Evolutionary conservation across 2,888 invertebrate species (phyloP), one percentile per base, ranked within the genome.

Genomic region (Acheta domesticus): DNA sequence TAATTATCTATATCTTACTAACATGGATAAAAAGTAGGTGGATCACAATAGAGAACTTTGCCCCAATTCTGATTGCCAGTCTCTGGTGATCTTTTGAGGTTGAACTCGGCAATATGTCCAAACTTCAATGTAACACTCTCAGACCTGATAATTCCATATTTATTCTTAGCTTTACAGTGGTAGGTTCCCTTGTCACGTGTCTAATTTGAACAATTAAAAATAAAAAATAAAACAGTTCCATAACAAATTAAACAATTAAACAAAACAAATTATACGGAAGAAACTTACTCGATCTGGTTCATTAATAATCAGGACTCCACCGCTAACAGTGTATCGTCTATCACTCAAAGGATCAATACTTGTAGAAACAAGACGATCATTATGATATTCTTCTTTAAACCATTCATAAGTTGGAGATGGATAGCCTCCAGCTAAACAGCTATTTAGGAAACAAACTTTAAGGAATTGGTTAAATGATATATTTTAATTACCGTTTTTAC

Each of bases 21-120:
- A 89, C 90, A 90, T 12, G 97, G 96, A 86, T 94, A 97, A 88
- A 95, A 94, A 83, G 94, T 94, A 0, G 98, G 98, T 19, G 97
- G 95, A 88, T 97, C 96, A 87, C 97, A 97, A 83, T 93, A 94
- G 83, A 97, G 91, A 0, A 95, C 93, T 89, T 96, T 97, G 62
- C 97, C 97, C 96, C 96, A 97, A 87, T 96, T 96, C 86, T 96
- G 94, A 84, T 94, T 93, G 12, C 96, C 96, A 82, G 90, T 90
- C 87, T 97, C 97, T 75, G 91, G 89, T 0, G 96, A 92, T 80
- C 97, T 90, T 85, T 95, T 94, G 82, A 95, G 90, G 87, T 96
- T 96, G 84, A 97, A 97, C 86, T 97, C 96, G 85, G 94, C 91
- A 82, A 97, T 96, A 85, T 88, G 90, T 49, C 97, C 98, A 88